Evolutionary conservation across 2,888 invertebrate genomes (phyloP), one percentile per base, ranked within the genome.

Genomic region (Catotricha subobsoleta): DNA sequence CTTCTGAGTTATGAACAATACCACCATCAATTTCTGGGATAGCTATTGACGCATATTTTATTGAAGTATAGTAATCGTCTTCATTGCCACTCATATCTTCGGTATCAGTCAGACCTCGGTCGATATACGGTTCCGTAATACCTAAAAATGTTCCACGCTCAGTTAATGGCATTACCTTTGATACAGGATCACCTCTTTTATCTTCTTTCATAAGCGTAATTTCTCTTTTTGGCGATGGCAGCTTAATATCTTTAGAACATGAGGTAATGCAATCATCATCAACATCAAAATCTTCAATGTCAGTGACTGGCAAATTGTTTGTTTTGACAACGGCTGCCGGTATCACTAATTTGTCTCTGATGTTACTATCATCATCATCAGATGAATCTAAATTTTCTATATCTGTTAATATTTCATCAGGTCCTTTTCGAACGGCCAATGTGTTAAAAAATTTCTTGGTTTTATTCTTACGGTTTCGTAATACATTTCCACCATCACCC

Each of bases 161-260:
- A 43, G 64, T 60, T 48, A 67, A 53, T 23, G 67, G 67, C 50
- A 64, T 57, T 2, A 67, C 62, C 45, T 61, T 62, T 2, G 65
- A 62, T 16, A 59, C 58, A 9, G 64, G 66, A 15, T 59, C 57
- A 2, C 66, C 66, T 43, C 50, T 51, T 40, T 56, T 53, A 49
- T 62, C 57, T 49, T 62, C 62, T 44, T 57, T 60, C 3, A 63
- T 50, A n/a, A 62, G 50, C 23, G 66, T 52, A 30, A 70, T 51
- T 50, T 67, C 67, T 40, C 69, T 58, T 35, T 60, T 59, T 10
- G 66, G 55, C 19, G 57, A 50, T 8, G 69, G 68, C 35, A 70
- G 43, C 34, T 44, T 45, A 5, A 58, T 46, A 21, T 54, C 54
- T 5, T 44, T 46, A 8, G 19, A 19, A 13, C 20, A n/a, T 9